Evolutionary conservation across 2,888 invertebrate species (phyloP).

Genomic region (Euplagia quadripunctaria): DNA sequence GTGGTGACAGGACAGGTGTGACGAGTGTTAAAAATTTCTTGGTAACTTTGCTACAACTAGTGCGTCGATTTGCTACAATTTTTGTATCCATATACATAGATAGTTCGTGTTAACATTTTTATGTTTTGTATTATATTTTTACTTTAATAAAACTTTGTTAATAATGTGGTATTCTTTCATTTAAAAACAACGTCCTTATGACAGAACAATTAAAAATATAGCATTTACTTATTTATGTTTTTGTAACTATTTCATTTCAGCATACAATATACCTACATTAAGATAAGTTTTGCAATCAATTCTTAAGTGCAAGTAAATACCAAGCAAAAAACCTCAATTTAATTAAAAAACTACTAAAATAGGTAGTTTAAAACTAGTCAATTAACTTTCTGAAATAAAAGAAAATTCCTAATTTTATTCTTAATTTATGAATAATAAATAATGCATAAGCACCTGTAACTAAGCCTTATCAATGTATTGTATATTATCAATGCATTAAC

Average conservation of each 20-base stretch:
- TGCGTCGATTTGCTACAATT: neutral
- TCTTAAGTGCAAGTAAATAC: neutral
- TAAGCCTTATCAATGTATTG: neutral
- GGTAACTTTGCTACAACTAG: neutral
- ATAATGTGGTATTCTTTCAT: neutral
- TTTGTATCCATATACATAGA: neutral
- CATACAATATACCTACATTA: too few relatives aligned
- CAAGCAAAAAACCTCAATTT: neutral
- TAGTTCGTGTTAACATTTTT: neutral
- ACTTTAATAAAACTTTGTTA: slow-evolving; percentile 4
- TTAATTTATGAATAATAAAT: neutral
- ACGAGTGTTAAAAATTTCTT: neutral
- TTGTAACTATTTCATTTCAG: too few relatives aligned
- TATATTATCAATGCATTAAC: neutral
- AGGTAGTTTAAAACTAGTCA: too few relatives aligned
- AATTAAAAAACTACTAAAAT: too few relatives aligned
- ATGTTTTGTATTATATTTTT: slow-evolving; percentile 9
- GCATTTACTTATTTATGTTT: too few relatives aligned
- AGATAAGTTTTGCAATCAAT: too few relatives aligned
- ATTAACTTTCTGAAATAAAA: too few relatives aligned
- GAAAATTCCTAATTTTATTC: too few relatives aligned
- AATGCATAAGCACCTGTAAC: neutral
- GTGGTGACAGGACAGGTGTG: neutral
- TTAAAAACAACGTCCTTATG: neutral
- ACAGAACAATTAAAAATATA: neutral